Evolutionary conservation across 2,113 vertebrate species (phyloP).

Genomic region (Acanthisitta chloris): DNA sequence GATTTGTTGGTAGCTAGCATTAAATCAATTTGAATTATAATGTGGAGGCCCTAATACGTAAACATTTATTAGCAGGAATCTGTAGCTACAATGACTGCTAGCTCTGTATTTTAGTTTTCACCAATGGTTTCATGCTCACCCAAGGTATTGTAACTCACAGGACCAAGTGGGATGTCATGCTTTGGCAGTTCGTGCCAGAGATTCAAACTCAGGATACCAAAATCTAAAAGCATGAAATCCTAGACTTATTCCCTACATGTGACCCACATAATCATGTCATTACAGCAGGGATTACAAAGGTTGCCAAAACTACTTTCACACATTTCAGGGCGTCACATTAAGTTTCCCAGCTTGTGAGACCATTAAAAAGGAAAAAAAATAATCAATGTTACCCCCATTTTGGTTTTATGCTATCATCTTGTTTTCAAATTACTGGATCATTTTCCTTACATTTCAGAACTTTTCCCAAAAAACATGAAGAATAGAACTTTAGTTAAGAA

Average conservation of each 20-base stretch:
- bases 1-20: background rate
- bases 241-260: background rate
- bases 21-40: conserved; percentile 23
- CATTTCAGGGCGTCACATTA: background rate
- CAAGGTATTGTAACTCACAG: background rate
- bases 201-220: background rate
- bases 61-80: background rate
- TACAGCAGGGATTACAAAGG: background rate
- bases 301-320: background rate
- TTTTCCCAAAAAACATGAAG: background rate
- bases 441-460: background rate
- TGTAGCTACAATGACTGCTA: background rate
- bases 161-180: background rate
- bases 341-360: background rate
- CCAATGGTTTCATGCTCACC: background rate
- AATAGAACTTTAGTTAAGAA: background rate
- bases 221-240: background rate
- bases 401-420: background rate
- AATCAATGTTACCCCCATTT: background rate
- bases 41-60: background rate
- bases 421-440: background rate
- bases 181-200: background rate
- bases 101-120: background rate
- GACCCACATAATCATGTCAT: background rate
- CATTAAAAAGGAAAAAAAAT: background rate